phyloP scores from a whole-genome alignment of 2,888 invertebrate species.

The Megastigmus dorsalis region DNA sequence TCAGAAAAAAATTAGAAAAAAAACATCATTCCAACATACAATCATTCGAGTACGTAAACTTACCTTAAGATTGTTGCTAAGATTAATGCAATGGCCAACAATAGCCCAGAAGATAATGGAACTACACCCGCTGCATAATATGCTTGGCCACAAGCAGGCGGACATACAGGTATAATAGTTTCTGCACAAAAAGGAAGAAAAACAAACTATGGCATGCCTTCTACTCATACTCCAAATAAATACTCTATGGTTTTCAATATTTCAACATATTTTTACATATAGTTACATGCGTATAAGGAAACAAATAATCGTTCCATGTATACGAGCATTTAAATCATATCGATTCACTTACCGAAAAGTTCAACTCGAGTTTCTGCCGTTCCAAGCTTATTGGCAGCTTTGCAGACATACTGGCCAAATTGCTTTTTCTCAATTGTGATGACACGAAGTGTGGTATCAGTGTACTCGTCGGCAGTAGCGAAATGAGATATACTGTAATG shows the following conservation, averaged over 20 bases:
- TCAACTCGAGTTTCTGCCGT: constrained; percentile 86
- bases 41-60: constrained; percentile 57
- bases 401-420: constrained; percentile 90
- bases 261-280: constrained; percentile 7
- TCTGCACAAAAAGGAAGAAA: constrained; percentile 78
- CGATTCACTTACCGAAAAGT: constrained; percentile 82
- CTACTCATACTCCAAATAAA: constrained; percentile 57
- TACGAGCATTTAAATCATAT: background rate
- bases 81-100: constrained; percentile 75
- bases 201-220: constrained; percentile 69
- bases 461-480: constrained; percentile 93
- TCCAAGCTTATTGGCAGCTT: constrained; percentile 92
- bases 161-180: constrained; percentile 93
- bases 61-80: constrained; percentile 75
- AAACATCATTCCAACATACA: constrained; percentile 11
- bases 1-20: background rate
- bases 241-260: background rate
- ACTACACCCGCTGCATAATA: constrained; percentile 79
- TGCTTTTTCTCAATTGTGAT: constrained; percentile 94
- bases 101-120: constrained; percentile 73
- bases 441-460: constrained; percentile 91
- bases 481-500: constrained; percentile 94
- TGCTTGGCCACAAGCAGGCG: constrained; percentile 90
- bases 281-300: constrained; percentile 24
- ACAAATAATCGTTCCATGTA: background rate